These are phyloP conservation scores for Poecile atricapillus DNA, from an alignment of 2,113 vertebrate genomes.

Conservation along the genomic window DNA sequence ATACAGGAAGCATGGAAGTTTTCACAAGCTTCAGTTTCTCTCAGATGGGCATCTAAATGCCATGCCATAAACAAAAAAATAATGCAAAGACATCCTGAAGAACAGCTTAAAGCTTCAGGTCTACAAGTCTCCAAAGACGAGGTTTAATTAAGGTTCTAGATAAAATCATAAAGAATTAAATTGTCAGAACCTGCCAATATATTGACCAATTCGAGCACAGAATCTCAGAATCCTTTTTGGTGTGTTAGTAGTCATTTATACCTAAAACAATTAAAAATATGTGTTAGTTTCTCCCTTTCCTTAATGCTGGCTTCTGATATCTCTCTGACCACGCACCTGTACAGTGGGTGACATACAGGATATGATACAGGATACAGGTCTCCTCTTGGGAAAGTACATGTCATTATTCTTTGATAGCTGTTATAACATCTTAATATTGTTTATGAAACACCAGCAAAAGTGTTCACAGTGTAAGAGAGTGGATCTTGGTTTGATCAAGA, in stretches of 20 bases:
- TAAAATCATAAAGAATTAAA: background rate
- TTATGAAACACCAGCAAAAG: background rate
- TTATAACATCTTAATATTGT: background rate
- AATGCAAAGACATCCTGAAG: background rate
- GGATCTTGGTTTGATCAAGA: conserved; percentile 22
- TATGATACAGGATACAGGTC: background rate
- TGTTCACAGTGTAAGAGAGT: background rate
- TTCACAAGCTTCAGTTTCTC: background rate
- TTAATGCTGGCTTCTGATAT: background rate
- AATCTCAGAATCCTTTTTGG: background rate
- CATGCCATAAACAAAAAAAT: background rate
- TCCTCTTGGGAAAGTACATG: background rate
- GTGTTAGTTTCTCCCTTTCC: background rate
- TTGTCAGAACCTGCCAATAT: background rate
- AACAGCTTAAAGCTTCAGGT: background rate
- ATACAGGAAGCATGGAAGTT: background rate
- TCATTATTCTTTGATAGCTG: background rate
- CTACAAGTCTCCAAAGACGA: background rate
- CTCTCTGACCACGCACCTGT: background rate
- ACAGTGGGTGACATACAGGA: background rate
- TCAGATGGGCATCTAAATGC: background rate
- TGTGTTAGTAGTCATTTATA: background rate
- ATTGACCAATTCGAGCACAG: background rate
- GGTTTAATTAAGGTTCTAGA: background rate
- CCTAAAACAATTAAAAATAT: background rate